These are phyloP conservation scores for Atrichornis clamosus DNA, from an alignment of 2,113 vertebrate species.

Conservation along the genomic window DNA sequence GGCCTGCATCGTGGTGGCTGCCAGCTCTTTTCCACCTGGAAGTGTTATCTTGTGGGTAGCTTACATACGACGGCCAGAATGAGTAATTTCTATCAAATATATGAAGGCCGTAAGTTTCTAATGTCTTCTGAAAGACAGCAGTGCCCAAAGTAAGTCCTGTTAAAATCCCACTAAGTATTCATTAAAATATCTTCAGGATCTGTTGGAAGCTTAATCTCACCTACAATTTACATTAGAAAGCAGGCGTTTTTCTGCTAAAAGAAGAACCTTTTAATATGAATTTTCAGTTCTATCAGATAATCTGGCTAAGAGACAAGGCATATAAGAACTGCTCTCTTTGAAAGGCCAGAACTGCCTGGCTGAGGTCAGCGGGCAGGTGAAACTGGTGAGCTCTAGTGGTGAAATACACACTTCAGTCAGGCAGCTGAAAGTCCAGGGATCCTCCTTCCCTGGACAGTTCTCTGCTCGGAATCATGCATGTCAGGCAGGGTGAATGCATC, in stretches of 20 bases:
- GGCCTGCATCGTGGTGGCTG: background rate
- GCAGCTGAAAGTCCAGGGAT: background rate
- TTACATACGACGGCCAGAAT: background rate
- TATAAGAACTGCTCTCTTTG: background rate
- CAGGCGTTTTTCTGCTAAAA: background rate
- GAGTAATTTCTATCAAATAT: background rate
- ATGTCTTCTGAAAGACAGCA: background rate
- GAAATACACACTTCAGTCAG: background rate
- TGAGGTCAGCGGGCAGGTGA: background rate
- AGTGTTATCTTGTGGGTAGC: rapidly evolving
- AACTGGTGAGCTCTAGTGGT: background rate
- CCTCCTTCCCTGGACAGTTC: background rate
- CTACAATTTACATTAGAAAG: background rate
- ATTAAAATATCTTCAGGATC: background rate
- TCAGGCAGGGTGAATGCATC: too few species aligned
- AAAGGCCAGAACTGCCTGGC: background rate
- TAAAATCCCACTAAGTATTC: background rate
- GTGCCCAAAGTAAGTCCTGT: background rate
- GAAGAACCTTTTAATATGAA: background rate
- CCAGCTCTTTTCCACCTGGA: background rate
- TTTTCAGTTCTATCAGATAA: background rate
- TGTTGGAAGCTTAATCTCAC: background rate
- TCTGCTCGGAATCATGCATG: rapidly evolving
- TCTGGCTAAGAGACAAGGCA: background rate
- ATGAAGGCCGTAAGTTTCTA: background rate